Evolutionary conservation across 2,888 invertebrate genomes (phyloP).

Genomic region (Tipula confusa): DNA sequence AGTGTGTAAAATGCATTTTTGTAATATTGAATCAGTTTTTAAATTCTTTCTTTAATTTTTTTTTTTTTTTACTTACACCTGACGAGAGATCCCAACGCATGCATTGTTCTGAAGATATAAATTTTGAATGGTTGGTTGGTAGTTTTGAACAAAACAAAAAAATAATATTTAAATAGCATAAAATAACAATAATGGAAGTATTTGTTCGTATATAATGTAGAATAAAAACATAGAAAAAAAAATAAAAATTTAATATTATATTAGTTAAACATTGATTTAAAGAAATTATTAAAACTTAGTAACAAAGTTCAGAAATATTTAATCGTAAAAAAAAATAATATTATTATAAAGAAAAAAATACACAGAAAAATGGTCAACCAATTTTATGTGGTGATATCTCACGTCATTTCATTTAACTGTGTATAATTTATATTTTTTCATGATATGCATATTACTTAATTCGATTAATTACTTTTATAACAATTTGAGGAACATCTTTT

Average conservation of each 20-base stretch:
- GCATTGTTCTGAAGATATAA: conserved; percentile 62
- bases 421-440: not conserved
- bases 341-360: not conserved
- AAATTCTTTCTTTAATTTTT: not conserved
- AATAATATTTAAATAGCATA: not conserved
- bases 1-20: not conserved
- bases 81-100: conserved; percentile 83
- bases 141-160: not conserved
- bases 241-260: not conserved
- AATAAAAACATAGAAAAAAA: not conserved
- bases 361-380: not conserved
- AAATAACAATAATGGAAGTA: not conserved
- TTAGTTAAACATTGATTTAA: not conserved
- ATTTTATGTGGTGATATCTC: not conserved
- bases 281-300: not conserved
- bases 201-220: not conserved
- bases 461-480: not conserved
- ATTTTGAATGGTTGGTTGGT: not conserved
- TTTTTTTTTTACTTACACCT: conserved; percentile 72
- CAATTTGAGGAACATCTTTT: not conserved
- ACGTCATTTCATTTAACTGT: not conserved
- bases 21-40: too few species aligned
- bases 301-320: not conserved
- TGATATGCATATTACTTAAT: not conserved
- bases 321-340: too few species aligned